These are phyloP conservation scores for Zhengitettix transpicula DNA, from an alignment of 2,888 invertebrate species.

Conservation along the genomic window DNA sequence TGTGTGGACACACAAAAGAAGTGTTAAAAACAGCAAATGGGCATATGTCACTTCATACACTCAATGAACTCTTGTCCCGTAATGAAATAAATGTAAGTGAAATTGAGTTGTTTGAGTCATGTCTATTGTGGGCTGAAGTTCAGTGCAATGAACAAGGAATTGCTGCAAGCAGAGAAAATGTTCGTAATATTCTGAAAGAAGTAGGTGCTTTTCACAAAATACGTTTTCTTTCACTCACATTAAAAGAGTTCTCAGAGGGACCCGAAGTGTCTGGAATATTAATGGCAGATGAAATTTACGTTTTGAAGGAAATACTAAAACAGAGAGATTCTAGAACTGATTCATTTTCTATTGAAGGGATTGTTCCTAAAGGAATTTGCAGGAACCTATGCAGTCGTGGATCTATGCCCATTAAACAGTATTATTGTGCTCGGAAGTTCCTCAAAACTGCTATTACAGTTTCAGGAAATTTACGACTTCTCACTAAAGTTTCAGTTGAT, in stretches of 20 bases:
- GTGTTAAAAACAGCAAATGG: conserved; percentile 31
- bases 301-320: background rate
- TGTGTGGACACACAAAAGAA: conserved; percentile 36
- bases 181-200: conserved; percentile 27
- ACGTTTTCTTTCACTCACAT: conserved; percentile 24
- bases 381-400: background rate
- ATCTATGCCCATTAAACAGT: conserved; percentile 5
- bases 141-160: conserved; percentile 32
- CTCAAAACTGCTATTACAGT: conserved; percentile 10
- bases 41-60: conserved; percentile 31
- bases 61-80: conserved; percentile 33
- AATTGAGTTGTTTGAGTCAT: conserved; percentile 33
- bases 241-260: conserved; percentile 28
- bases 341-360: background rate
- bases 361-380: conserved; percentile 6
- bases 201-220: conserved; percentile 30
- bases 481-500: conserved; percentile 7
- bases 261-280: conserved; percentile 9
- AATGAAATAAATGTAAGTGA: conserved; percentile 33
- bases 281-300: conserved; percentile 3
- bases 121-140: conserved; percentile 35
- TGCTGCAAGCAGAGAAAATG: conserved; percentile 26
- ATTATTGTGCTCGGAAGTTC: conserved; percentile 8
- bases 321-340: conserved; percentile 17
- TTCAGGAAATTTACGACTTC: conserved; percentile 5